phyloP scores from a whole-genome alignment of 2,797 vertebrate species.

The Acipenser ruthenus region DNA sequence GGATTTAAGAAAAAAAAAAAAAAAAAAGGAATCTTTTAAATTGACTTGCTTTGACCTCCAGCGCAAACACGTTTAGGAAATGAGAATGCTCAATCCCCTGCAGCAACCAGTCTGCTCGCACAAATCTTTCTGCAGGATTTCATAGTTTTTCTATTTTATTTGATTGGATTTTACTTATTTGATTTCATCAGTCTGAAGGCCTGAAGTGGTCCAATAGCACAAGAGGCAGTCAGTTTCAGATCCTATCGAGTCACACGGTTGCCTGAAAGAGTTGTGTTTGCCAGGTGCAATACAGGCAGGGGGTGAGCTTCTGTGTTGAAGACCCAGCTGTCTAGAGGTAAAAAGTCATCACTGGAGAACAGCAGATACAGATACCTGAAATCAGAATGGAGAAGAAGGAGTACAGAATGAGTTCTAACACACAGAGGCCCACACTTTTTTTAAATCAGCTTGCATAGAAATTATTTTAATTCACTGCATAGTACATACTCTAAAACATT shows the following conservation, averaged over 20 bases:
- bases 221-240: slow-evolving; percentile 18
- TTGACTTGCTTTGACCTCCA: neutral
- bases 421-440: no score
- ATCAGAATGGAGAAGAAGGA: slow-evolving; percentile 14
- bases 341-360: slow-evolving; percentile 90
- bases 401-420: neutral
- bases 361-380: slow-evolving; percentile 93
- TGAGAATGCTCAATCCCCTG: neutral
- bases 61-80: neutral
- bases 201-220: neutral
- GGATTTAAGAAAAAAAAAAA: neutral
- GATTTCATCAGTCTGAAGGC: neutral
- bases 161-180: neutral
- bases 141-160: neutral
- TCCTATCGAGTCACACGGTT: slow-evolving; percentile 77
- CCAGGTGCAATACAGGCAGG: slow-evolving; percentile 85
- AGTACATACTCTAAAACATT: no score
- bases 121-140: neutral
- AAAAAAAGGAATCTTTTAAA: slow-evolving; percentile 5
- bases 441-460: no score
- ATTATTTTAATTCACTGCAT: no score
- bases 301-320: slow-evolving; percentile 98
- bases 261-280: slow-evolving; percentile 88
- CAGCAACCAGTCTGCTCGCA: neutral
- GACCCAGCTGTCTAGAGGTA: slow-evolving; percentile 94